phyloP scores from a whole-genome alignment of 2,888 invertebrate species.

The Metellina segmentata region DNA sequence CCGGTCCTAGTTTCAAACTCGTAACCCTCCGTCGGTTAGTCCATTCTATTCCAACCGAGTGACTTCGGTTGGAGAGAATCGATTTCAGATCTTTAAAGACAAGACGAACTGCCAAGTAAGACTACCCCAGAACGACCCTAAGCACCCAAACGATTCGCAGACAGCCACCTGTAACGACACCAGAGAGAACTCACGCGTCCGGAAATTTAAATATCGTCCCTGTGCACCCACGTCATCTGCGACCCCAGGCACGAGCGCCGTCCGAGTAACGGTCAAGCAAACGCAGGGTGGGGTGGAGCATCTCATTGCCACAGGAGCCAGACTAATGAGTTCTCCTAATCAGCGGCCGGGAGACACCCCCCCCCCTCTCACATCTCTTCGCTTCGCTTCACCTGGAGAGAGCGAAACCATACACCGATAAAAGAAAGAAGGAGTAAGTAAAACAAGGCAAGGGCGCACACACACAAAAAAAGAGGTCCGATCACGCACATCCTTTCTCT shows the following conservation, averaged over 20 bases:
- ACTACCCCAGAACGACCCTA: background rate
- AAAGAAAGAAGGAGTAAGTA: slow-evolving; percentile 29
- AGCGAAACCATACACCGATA: slow-evolving; percentile 9
- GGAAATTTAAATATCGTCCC: slow-evolving; percentile 12
- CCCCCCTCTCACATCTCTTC: background rate
- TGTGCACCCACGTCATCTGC: too few species aligned
- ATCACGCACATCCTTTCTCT: slow-evolving; percentile 69
- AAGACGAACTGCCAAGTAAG: background rate
- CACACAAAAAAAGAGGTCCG: slow-evolving; percentile 32
- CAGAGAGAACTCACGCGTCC: background rate
- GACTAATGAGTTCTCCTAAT: slow-evolving; percentile 49
- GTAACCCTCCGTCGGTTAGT: too few species aligned
- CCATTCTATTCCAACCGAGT: background rate
- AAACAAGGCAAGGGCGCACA: slow-evolving; percentile 24
- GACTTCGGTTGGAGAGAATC: background rate
- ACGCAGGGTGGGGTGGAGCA: background rate
- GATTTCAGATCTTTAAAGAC: background rate
- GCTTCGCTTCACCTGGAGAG: slow-evolving; percentile 49
- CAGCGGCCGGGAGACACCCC: slow-evolving; percentile 6
- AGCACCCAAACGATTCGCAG: background rate
- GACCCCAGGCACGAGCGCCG: background rate
- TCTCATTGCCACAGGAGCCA: slow-evolving; percentile 26
- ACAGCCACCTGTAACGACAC: background rate
- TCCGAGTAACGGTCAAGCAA: slow-evolving; percentile 3
- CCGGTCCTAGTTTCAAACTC: too few species aligned